Evolutionary conservation across 2,888 invertebrate genomes (phyloP).

Genomic region (Spodoptera exigua): DNA sequence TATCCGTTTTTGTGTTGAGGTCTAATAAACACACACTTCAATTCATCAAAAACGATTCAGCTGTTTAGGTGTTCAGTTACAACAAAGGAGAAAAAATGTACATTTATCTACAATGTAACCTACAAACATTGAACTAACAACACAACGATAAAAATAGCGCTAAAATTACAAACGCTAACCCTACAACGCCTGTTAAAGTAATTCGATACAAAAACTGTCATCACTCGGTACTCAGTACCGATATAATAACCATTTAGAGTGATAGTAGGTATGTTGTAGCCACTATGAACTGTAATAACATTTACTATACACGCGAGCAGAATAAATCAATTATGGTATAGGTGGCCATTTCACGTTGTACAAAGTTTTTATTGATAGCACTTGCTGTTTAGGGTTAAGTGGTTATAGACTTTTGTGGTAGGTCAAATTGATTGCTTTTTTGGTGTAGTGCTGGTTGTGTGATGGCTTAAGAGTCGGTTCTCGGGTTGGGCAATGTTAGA

Average conservation of each 20-base stretch:
- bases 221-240: constrained; percentile 28
- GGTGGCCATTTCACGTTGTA: constrained; percentile 37
- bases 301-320: constrained; percentile 60
- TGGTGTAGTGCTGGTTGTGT: no score
- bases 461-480: no score
- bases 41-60: no score
- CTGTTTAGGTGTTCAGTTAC: no score
- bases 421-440: no score
- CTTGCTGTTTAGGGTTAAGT: constrained; percentile 10
- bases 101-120: no score
- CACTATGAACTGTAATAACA: constrained; percentile 52
- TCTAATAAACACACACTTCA: no score
- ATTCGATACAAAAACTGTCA: constrained; percentile 38
- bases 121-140: no score
- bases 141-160: no score
- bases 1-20: no score
- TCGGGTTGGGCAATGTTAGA: no score
- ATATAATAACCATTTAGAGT: constrained; percentile 50
- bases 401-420: background rate
- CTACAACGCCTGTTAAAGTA: constrained; percentile 28
- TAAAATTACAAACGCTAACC: background rate
- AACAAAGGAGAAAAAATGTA: no score
- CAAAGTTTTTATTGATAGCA: constrained; percentile 40
- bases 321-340: constrained; percentile 59
- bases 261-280: constrained; percentile 32